Conservation (phyloP, 2,113 vertebrate species). For the Oncorhynchus nerka region DNA sequence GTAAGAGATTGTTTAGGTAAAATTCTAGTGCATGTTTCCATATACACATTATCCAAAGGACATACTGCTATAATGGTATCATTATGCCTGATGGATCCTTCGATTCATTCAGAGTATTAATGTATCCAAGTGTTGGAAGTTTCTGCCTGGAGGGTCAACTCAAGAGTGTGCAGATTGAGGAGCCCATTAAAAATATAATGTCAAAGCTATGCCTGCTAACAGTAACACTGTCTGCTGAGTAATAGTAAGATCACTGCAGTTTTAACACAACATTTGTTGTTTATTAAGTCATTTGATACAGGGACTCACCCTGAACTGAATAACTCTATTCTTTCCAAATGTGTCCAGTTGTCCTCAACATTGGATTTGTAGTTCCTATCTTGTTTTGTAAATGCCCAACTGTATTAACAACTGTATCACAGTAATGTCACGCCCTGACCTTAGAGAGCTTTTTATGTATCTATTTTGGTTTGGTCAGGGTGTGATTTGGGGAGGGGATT, state of each 20-base stretch:
- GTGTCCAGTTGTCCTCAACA: not conserved
- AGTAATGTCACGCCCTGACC: not conserved
- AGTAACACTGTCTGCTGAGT: not conserved
- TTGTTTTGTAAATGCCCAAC: conserved; percentile 21
- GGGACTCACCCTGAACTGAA: not conserved
- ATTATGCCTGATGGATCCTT: conserved; percentile 63
- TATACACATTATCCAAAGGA: conserved; percentile 62
- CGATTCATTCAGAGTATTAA: conserved; percentile 55
- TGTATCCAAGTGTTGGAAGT: conserved; percentile 40
- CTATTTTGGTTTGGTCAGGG: no score
- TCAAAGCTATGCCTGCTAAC: no score
- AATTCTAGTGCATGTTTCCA: conserved; percentile 6
- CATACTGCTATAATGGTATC: conserved; percentile 65
- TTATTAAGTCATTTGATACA: not conserved
- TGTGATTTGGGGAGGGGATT: no score
- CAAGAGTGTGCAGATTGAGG: not conserved
- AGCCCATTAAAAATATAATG: no score
- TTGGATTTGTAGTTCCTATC: conserved; percentile 3
- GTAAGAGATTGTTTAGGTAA: not conserved
- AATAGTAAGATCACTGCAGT: not conserved
- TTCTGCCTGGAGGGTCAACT: conserved; percentile 30
- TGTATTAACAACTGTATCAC: not conserved
- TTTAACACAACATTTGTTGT: not conserved
- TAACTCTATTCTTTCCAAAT: not conserved
- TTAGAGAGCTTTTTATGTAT: no score